phyloP scores from a whole-genome alignment of 2,888 invertebrate genomes.

The Nemotelus nigrinus region DNA sequence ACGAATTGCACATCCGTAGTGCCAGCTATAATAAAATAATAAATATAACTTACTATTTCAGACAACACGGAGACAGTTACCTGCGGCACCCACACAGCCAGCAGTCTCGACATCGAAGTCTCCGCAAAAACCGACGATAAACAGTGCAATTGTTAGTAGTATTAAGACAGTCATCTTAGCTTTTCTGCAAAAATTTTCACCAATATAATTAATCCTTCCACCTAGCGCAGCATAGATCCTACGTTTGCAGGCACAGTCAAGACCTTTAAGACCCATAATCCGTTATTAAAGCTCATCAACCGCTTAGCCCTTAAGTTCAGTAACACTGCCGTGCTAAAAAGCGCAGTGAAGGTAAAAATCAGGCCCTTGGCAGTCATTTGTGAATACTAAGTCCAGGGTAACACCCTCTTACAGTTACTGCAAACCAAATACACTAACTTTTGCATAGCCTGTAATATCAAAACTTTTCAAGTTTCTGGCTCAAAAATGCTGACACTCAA shows the following conservation, averaged over 20 bases:
- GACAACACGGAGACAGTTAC: slow-evolving; percentile 9
- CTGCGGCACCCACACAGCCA: background rate
- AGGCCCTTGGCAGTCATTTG: background rate
- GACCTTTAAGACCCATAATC: slow-evolving; percentile 52
- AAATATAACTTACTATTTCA: background rate
- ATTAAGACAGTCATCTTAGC: slow-evolving; percentile 27
- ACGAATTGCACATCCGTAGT: too few relatives aligned
- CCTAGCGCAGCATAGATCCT: slow-evolving; percentile 19
- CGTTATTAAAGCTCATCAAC: slow-evolving; percentile 53
- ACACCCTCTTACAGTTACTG: background rate
- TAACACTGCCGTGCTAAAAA: slow-evolving; percentile 54
- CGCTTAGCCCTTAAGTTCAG: slow-evolving; percentile 53
- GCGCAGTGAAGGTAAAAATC: slow-evolving; percentile 46
- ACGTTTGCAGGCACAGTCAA: background rate
- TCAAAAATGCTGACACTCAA: too few relatives aligned
- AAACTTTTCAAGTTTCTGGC: too few relatives aligned
- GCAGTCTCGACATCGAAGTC: background rate
- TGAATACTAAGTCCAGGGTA: background rate
- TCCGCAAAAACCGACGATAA: background rate
- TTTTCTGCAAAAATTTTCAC: slow-evolving; percentile 16
- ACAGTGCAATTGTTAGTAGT: slow-evolving; percentile 25
- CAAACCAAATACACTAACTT: background rate
- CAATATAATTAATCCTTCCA: slow-evolving; percentile 14
- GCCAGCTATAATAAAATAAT: too few relatives aligned
- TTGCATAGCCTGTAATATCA: too few relatives aligned